Base-by-base conservation (phyloP, 2,888 invertebrate species). In the Corythucha ciliata region DNA sequence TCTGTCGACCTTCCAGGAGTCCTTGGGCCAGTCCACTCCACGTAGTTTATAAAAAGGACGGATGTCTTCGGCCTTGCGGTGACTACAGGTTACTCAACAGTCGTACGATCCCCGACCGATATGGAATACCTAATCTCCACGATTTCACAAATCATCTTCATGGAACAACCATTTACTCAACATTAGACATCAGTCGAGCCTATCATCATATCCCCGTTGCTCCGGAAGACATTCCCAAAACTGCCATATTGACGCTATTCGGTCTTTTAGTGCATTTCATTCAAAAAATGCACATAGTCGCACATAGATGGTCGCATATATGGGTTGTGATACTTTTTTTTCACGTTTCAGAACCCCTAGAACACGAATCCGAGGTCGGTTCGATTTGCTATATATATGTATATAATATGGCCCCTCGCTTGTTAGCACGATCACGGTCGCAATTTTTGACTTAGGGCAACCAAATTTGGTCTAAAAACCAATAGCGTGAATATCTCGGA, bases 61-160 rank as follows among this genome's bases (percentile, higher is more conserved):
- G 42, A 7, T 26, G 27, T 7, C 29, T 26, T 26, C 22, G 42
- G 14, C 62, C 65, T 1, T 65, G 68, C 48, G 68, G 68, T 4
- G 67, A 62, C 57, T 71, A 69, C 52, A 52, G 69, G 1, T 18
- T 25, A 0, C 57, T 68, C 0, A 70, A 69, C 51, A 16, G 24
- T 12, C 10, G 14, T 4, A 50, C 51, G 10, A 22, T 46, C n/a
- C 61, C 63, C 1, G 65, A 67, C 52, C 18, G 58, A 8, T 42
- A 26, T 29, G n/a, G n/a, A n/a, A n/a, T 6, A 29, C 29, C 8
- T 29, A 8, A 29, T 10, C 8, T 29, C 29, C n/a, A 29, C 27
- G 27, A 42, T 27, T 27, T 26, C 18, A 27, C 26, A n/a, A 12
- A 10, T 62, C 64, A 34, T 63, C 46, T 67, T 2, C 20, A 44